Percentiles rank a stretch among this genome's conserved stretches.
Conservation (phyloP, 2,113 vertebrate genomes). For the Pseudopodoces humilis region DNA sequence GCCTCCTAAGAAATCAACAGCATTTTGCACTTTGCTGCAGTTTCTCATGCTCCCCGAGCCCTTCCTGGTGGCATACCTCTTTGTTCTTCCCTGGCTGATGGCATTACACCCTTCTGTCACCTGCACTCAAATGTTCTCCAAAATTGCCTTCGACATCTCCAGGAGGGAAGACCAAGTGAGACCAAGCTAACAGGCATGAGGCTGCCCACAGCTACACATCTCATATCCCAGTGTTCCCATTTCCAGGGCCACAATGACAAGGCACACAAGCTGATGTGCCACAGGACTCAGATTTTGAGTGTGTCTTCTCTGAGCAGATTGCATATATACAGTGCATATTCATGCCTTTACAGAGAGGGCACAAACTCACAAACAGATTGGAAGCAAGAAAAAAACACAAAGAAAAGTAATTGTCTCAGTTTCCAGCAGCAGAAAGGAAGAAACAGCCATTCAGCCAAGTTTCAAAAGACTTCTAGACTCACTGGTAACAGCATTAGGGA, state of each 20-base stretch:
- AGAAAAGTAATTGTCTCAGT: neutral
- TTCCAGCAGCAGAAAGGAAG: neutral
- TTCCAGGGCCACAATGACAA: neutral
- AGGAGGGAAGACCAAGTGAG: neutral
- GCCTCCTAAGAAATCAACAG: neutral
- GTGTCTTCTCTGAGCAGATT: neutral
- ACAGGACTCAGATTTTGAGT: rapidly evolving
- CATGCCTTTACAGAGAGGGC: neutral
- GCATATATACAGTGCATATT: rapidly evolving
- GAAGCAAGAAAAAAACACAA: neutral
- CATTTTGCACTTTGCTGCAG: neutral
- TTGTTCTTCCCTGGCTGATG: neutral
- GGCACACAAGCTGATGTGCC: rapidly evolving
- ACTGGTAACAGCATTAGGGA: neutral
- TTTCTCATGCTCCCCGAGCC: neutral
- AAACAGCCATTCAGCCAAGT: neutral
- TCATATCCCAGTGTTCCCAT: neutral
- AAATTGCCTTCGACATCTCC: rapidly evolving
- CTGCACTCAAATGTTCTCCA: neutral
- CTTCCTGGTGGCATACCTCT: rapidly evolving
- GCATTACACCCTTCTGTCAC: neutral
- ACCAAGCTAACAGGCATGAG: neutral
- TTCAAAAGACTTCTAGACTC: neutral
- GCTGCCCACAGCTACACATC: neutral
- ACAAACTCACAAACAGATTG: neutral